These are phyloP conservation scores for Hyperoplus immaculatus DNA, from an alignment of 2,797 vertebrate genomes.

Conservation along the genomic window DNA sequence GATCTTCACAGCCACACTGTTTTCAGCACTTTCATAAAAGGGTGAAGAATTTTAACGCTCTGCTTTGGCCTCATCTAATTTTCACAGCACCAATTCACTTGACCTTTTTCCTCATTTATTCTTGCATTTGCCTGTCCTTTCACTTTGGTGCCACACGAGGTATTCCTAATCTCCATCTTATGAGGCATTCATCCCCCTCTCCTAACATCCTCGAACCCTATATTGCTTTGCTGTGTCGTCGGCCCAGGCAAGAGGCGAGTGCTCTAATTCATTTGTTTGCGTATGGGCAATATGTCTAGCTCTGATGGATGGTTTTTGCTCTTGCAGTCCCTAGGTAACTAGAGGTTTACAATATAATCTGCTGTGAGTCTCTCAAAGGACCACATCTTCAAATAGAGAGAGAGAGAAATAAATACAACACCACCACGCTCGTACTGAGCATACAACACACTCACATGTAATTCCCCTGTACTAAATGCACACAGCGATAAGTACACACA, in stretches of 20 bases:
- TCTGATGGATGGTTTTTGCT: conserved; percentile 82
- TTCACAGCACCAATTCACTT: conserved; percentile 54
- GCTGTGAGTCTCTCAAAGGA: conserved; percentile 73
- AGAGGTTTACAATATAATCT: conserved; percentile 74
- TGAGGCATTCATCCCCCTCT: conserved; percentile 62
- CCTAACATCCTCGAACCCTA: conserved; percentile 48
- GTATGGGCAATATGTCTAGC: conserved; percentile 75
- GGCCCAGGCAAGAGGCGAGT: conserved; percentile 60
- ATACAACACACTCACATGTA: conserved; percentile 46
- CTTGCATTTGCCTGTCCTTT: conserved; percentile 65
- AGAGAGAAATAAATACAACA: conserved; percentile 75
- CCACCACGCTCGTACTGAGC: conserved; percentile 39
- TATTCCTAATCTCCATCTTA: conserved; percentile 66
- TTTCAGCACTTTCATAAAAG: conserved; percentile 37
- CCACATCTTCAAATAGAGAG: conserved; percentile 73
- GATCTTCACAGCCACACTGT: conserved; percentile 42
- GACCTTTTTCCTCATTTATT: conserved; percentile 70
- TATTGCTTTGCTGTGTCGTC: conserved; percentile 46
- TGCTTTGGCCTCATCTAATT: conserved; percentile 49
- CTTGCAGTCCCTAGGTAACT: conserved; percentile 61
- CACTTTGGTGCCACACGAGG: conserved; percentile 40
- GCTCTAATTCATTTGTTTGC: conserved; percentile 83
- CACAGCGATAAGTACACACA: conserved; percentile 22
- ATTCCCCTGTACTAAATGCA: conserved; percentile 31
- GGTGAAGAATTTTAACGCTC: conserved; percentile 40